These are phyloP conservation scores for Heliconius cydno DNA, from an alignment of 2,888 invertebrate species.

Conservation along the genomic window DNA sequence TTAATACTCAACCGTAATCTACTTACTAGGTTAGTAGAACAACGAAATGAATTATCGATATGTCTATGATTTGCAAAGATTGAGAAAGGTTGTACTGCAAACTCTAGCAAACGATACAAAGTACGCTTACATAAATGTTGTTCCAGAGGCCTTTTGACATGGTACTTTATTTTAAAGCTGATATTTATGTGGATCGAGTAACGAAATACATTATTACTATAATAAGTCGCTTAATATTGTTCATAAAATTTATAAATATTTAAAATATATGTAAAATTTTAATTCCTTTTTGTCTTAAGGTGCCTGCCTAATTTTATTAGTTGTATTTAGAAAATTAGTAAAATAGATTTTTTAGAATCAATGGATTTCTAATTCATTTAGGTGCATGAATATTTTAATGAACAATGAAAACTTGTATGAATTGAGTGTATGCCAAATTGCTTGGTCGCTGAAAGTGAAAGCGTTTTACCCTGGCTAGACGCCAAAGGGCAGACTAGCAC, in stretches of 20 bases:
- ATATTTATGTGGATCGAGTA: background rate
- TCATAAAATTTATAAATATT: no score
- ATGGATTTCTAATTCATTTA: conserved; percentile 33
- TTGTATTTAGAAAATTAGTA: conserved; percentile 6
- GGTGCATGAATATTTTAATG: conserved; percentile 40
- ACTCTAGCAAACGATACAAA: no score
- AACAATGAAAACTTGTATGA: conserved; percentile 35
- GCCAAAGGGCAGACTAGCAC: conserved; percentile 58
- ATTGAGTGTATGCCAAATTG: conserved; percentile 45
- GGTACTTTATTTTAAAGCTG: background rate
- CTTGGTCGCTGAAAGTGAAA: conserved; percentile 54
- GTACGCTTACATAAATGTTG: background rate
- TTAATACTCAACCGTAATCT: background rate
- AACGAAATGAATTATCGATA: no score
- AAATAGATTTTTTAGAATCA: conserved; percentile 32
- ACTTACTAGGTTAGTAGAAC: background rate
- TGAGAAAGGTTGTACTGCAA: background rate
- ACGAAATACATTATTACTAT: background rate
- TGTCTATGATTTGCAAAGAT: background rate
- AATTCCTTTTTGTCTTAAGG: no score
- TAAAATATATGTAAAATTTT: no score
- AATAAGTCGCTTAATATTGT: no score
- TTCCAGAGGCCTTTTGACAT: background rate
- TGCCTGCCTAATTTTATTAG: conserved; percentile 14
- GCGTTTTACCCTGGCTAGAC: conserved; percentile 55